These are phyloP conservation scores for Spea bombifrons DNA, from an alignment of 2,113 vertebrate genomes.

Conservation along the genomic window DNA sequence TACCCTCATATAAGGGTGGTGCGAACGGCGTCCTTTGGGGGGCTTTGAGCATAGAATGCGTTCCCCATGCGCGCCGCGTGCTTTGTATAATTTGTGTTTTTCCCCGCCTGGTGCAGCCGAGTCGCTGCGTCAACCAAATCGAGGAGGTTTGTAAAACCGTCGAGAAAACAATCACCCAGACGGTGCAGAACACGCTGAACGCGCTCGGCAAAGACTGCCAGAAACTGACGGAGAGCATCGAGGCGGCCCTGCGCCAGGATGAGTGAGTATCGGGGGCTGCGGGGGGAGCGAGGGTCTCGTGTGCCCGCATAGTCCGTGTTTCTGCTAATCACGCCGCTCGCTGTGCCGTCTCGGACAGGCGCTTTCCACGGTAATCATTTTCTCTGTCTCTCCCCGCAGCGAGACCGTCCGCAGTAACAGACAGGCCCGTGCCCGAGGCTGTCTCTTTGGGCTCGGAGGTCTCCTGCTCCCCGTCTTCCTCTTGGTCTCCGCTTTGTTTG, in stretches of 20 bases:
- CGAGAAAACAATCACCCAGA: slow-evolving; percentile 79
- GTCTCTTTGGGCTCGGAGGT: slow-evolving; percentile 66
- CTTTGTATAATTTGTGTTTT: no score
- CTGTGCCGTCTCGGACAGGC: no score
- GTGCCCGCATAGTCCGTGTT: neutral
- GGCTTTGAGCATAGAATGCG: no score
- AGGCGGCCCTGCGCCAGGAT: slow-evolving; percentile 59
- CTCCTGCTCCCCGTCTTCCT: slow-evolving; percentile 68
- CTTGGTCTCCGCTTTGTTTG: slow-evolving; percentile 62
- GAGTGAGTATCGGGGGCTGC: slow-evolving; percentile 52
- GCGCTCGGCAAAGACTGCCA: slow-evolving; percentile 77
- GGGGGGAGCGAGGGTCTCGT: neutral
- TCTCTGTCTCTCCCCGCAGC: slow-evolving; percentile 50
- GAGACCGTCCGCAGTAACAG: slow-evolving; percentile 60
- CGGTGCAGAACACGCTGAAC: slow-evolving; percentile 77
- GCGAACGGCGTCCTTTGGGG: no score
- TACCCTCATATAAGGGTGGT: no score
- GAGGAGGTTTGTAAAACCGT: slow-evolving; percentile 73
- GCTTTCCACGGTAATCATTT: neutral
- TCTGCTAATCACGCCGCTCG: neutral
- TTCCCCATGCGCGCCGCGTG: no score
- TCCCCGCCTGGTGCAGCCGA: slow-evolving; percentile 57
- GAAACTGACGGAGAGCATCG: slow-evolving; percentile 65
- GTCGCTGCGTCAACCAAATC: slow-evolving; percentile 77
- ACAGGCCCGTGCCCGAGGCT: slow-evolving; percentile 66